Conservation (phyloP, 2,113 vertebrate genomes). For the Vireo altiloquus region DNA sequence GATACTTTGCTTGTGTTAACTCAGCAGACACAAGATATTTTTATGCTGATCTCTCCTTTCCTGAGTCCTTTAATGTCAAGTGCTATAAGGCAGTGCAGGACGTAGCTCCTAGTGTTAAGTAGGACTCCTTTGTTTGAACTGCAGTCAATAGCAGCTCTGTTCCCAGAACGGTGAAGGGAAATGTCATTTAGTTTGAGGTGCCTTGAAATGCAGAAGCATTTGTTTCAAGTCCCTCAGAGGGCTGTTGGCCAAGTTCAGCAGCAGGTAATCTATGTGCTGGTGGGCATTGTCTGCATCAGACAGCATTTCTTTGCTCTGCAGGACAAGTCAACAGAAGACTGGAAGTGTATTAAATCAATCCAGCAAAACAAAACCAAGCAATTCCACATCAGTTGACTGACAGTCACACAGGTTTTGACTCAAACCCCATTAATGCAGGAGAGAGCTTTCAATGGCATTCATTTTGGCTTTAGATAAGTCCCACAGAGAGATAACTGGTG, state of each 20-base stretch:
- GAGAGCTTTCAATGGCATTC: not conserved
- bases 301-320: not conserved
- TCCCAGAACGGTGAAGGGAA: not conserved
- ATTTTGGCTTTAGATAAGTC: not conserved
- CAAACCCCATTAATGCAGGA: not conserved
- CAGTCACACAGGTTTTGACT: not conserved
- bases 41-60: not conserved
- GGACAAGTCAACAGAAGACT: not conserved
- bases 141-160: not conserved
- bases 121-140: not conserved
- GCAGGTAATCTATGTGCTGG: not conserved
- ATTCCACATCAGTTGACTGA: not conserved
- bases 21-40: not conserved
- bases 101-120: not conserved
- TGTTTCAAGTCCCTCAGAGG: not conserved
- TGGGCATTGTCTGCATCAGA: not conserved
- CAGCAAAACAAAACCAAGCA: not conserved
- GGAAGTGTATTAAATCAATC: not conserved
- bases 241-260: not conserved
- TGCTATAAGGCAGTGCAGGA: not conserved
- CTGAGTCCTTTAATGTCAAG: not conserved
- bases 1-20: not conserved
- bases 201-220: not conserved
- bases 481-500: not conserved
- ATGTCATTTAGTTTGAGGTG: not conserved